A percentile compares a stretch with the other conserved stretches of the same genome.
Evolutionary conservation across 2,113 vertebrate species (phyloP).

Genomic region (Quiscalus mexicanus): DNA sequence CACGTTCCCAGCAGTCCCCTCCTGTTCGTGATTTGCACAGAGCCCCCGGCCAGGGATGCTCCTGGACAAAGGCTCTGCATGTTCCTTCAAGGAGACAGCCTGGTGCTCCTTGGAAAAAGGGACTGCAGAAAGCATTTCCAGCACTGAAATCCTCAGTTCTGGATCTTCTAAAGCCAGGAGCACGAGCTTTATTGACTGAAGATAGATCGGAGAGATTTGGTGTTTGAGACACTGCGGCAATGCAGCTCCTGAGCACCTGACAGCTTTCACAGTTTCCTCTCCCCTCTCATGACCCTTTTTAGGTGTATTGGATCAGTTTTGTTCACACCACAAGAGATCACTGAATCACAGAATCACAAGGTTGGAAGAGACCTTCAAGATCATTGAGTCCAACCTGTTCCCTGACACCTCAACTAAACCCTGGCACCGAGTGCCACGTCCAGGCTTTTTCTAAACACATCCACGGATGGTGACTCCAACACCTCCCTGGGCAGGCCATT

Average conservation of each 20-base stretch:
- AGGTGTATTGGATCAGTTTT: not conserved
- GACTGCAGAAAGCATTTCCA: fast-evolving
- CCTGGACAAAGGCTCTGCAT: too few species aligned
- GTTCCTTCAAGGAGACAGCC: not conserved
- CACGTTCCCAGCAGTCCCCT: too few species aligned
- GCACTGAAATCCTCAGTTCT: not conserved
- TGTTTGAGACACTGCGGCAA: not conserved
- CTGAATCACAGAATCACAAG: too few species aligned
- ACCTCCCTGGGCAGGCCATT: too few species aligned
- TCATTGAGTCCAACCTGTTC: too few species aligned
- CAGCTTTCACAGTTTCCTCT: not conserved
- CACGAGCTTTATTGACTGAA: not conserved
- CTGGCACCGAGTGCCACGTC: too few species aligned
- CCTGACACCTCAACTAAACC: too few species aligned
- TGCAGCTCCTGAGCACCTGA: not conserved
- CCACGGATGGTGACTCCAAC: too few species aligned
- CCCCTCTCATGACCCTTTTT: not conserved
- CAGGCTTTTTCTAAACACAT: too few species aligned
- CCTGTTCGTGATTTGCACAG: too few species aligned
- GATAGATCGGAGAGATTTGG: not conserved
- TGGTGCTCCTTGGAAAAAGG: not conserved
- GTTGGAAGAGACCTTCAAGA: too few species aligned
- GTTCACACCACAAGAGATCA: not conserved
- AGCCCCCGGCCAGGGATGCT: too few species aligned
- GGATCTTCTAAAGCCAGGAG: not conserved